Evolutionary conservation across 2,113 vertebrate species (phyloP), one percentile per base, ranked within the genome.

Genomic region (Diphyllodes magnificus): DNA sequence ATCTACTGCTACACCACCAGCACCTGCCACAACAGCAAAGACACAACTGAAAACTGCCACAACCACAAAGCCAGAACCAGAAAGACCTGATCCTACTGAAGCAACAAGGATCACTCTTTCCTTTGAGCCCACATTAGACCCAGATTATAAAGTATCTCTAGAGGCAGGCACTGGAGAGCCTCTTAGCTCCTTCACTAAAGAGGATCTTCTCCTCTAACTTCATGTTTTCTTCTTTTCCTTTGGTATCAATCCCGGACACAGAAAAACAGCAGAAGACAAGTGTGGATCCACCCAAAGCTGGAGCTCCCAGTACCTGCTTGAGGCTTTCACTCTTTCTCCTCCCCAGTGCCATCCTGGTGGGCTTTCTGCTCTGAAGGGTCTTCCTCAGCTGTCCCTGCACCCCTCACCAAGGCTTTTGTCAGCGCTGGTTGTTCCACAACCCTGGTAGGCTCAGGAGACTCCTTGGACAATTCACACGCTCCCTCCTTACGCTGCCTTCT

Each of bases 311-410:
- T 3, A 37, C 44, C 60, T 68, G 68, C 82, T 7, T 31, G 28
- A 73, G 82, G 21, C 45, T 91, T 76, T 91, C 9, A 0, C 69
- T 91, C 44, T 45, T 93, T 49, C 86, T 97, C 56, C 37, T 97
- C 15, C 82, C 78, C 54, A 56, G 51, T 53, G 42, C 68, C 85
- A 44, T 79, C 84, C 59, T 96, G 68, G 9, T 89, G 80, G 88
- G 49, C 64, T 61, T 95, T 76, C 82, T 97, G 75, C 90, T 95
- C 40, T 97, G 92, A 97, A 72, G 15, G 30, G 42, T 44, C 68
- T 53, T 61, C 35, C 80, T 79, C 65, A 80, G 71, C 89, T 82
- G 45, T 45, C 65, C 31, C 88, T 73, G 85, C 79, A 72, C 51
- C 42, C 22, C 30, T 75, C 68, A 72, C 40, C 87, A 89, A 89